phyloP scores from a whole-genome alignment of 2,888 invertebrate genomes.

The Pollenia griseotomentosa region DNA sequence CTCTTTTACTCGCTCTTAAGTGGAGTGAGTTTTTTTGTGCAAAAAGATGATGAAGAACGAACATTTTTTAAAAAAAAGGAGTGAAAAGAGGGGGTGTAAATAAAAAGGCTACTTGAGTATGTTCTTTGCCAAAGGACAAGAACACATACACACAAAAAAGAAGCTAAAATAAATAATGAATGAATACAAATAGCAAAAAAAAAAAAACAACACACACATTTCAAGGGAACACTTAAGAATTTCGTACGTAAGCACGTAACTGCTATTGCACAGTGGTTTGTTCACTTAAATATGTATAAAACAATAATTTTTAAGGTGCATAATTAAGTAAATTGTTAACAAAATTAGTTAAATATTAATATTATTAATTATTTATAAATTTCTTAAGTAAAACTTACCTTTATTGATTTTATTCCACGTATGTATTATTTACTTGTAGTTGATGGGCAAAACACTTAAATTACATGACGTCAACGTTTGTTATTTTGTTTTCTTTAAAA shows the following conservation, averaged over 20 bases:
- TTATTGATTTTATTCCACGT: conserved; percentile 4
- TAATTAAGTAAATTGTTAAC: neutral
- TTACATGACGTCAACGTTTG: conserved; percentile 9
- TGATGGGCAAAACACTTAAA: conserved; percentile 7
- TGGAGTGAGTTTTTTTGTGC: neutral
- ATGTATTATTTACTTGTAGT: conserved; percentile 4
- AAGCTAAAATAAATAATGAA: conserved; percentile 16
- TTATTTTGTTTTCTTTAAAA: conserved; percentile 13
- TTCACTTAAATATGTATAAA: no score
- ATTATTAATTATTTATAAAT: no score
- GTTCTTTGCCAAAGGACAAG: conserved; percentile 49
- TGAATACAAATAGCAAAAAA: neutral
- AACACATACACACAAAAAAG: conserved; percentile 33
- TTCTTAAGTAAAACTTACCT: conserved; percentile 6
- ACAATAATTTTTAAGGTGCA: neutral
- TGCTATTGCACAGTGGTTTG: neutral
- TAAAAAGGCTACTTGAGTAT: conserved; percentile 38
- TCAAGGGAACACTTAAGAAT: conserved; percentile 31
- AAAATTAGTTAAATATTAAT: neutral
- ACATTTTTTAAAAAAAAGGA: neutral
- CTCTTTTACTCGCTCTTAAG: neutral
- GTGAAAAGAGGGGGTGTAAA: conserved; percentile 5
- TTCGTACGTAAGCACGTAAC: neutral
- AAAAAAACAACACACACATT: conserved; percentile 12
- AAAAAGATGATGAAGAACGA: neutral